These are phyloP conservation scores for Zaprionus camerounensis DNA, from an alignment of 1,140 invertebrate species.

Conservation along the genomic window DNA sequence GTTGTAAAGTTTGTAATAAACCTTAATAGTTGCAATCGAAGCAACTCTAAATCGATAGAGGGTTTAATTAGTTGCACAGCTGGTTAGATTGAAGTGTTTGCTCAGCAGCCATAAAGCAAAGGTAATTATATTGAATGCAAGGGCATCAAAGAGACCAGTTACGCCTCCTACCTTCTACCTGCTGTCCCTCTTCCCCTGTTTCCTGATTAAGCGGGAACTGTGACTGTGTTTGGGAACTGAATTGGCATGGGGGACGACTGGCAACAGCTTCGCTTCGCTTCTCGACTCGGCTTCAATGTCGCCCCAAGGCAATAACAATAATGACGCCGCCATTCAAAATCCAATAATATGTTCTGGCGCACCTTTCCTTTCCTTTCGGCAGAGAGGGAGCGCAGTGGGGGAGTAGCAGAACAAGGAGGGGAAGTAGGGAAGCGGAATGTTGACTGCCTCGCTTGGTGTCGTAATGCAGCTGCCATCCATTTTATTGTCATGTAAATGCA, in stretches of 20 bases:
- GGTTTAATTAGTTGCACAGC: background rate
- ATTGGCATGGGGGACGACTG: background rate
- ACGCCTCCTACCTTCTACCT: background rate
- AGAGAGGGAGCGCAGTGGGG: background rate
- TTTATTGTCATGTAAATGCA: constrained; percentile 74
- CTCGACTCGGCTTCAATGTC: constrained; percentile 21
- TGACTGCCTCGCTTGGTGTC: constrained; percentile 24
- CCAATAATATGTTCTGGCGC: constrained; percentile 40
- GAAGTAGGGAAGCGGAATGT: constrained; percentile 6
- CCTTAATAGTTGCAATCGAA: background rate
- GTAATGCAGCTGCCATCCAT: constrained; percentile 37
- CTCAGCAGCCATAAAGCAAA: background rate
- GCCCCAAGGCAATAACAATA: constrained; percentile 40
- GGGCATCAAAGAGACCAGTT: constrained; percentile 29
- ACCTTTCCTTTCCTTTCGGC: constrained; percentile 30
- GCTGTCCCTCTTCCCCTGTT: background rate
- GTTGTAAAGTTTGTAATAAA: background rate
- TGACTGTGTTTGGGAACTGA: background rate
- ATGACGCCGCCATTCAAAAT: constrained; percentile 42
- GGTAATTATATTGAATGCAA: constrained; percentile 23
- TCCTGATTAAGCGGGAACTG: background rate
- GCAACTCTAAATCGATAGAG: background rate
- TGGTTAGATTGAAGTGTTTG: background rate
- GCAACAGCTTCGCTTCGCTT: constrained; percentile 3
- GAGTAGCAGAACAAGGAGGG: background rate